Percentiles rank a stretch among this genome's conserved stretches.
phyloP scores from a whole-genome alignment of 2,797 vertebrate genomes.

The Phalanger gymnotis region DNA sequence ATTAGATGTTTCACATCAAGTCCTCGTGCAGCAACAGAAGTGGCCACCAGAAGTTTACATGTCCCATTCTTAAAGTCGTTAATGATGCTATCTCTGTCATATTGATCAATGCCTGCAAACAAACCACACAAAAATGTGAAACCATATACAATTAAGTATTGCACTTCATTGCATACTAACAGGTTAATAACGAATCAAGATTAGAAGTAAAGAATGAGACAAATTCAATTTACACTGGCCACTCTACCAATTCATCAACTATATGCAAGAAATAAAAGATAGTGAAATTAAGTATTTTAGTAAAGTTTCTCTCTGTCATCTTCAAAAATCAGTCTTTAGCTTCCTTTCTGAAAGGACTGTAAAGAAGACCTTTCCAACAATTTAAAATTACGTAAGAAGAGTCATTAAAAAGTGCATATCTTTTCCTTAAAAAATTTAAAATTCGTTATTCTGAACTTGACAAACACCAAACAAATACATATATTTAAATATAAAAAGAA shows the following conservation, averaged over 20 bases:
- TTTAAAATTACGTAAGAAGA: background rate
- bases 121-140: conserved; percentile 49
- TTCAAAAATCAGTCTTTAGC: background rate
- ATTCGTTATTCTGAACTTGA: background rate
- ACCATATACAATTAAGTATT: conserved; percentile 17
- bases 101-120: conserved; percentile 96
- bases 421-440: background rate
- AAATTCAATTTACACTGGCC: conserved; percentile 14
- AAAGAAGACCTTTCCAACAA: background rate
- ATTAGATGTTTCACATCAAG: conserved; percentile 97
- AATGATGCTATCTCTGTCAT: conserved; percentile 98
- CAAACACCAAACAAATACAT: background rate
- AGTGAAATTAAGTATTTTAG: conserved; percentile 1
- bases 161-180: conserved; percentile 36
- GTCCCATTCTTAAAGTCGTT: conserved; percentile 98
- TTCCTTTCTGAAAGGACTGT: background rate
- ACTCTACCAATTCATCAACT: background rate
- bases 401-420: background rate
- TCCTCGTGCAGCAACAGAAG: conserved; percentile 96
- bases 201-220: conserved; percentile 3
- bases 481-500: background rate
- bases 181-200: conserved; percentile 39
- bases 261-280: conserved; percentile 41
- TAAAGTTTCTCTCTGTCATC: conserved; percentile 3
- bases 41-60: conserved; percentile 97